phyloP scores from a whole-genome alignment of 2,888 invertebrate genomes.

The Conchocele bisecta region DNA sequence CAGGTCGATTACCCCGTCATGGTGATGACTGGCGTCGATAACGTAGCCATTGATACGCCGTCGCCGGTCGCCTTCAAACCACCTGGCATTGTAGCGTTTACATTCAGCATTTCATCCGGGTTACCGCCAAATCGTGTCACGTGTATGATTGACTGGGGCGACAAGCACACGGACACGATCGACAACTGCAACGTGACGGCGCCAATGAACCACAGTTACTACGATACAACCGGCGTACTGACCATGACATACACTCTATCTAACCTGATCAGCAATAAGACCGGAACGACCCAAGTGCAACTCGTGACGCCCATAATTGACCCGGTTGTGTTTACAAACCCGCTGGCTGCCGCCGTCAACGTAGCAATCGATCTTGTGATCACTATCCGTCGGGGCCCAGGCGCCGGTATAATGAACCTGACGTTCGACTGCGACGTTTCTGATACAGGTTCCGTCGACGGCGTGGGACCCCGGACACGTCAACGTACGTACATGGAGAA shows the following conservation, averaged over 20 bases:
- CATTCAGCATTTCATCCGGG: conserved; percentile 26
- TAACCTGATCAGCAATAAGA: conserved; percentile 60
- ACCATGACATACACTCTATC: conserved; percentile 51
- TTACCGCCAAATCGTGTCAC: conserved; percentile 67
- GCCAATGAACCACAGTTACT: conserved; percentile 28
- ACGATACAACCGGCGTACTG: conserved; percentile 46
- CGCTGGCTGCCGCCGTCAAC: conserved; percentile 44
- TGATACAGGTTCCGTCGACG: too few relatives aligned
- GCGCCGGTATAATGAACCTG: conserved; percentile 46
- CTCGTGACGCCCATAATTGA: conserved; percentile 63
- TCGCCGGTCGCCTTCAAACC: conserved; percentile 49
- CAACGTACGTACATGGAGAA: too few relatives aligned
- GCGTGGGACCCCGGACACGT: too few relatives aligned
- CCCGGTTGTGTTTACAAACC: conserved; percentile 47
- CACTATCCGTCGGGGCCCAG: conserved; percentile 61
- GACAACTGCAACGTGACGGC: conserved; percentile 36
- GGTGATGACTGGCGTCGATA: conserved; percentile 62
- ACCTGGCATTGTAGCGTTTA: conserved; percentile 52
- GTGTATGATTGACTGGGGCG: conserved; percentile 65
- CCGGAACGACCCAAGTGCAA: conserved; percentile 37
- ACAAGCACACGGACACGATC: conserved; percentile 37
- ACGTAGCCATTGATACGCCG: conserved; percentile 37
- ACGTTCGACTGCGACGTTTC: conserved; percentile 56
- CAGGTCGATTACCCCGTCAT: conserved; percentile 26
- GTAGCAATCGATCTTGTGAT: conserved; percentile 54